Percentiles rank a stretch among this genome's conserved stretches.
phyloP scores from a whole-genome alignment of 1,140 invertebrate genomes.

The Solenopsis fugax region DNA sequence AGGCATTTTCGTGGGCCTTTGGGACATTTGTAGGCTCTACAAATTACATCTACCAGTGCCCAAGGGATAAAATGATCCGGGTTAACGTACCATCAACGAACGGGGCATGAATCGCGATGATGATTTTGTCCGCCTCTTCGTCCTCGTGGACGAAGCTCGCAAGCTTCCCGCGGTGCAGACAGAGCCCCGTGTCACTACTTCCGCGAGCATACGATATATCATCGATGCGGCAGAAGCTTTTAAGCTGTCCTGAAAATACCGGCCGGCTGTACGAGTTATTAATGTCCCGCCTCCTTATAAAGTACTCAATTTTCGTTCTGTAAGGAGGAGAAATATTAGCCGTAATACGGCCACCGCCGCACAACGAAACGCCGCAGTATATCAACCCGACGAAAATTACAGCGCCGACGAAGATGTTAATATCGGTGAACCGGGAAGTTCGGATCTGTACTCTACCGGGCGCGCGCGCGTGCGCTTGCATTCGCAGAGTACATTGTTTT shows the following conservation, averaged over 20 bases:
- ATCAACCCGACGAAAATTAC: conserved; percentile 78
- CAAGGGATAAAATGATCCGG: not conserved
- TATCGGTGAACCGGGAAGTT: conserved; percentile 70
- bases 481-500: conserved; percentile 63
- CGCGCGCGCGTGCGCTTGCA: conserved; percentile 7
- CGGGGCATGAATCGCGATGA: conserved; percentile 29
- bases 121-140: conserved; percentile 16
- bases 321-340: conserved; percentile 78
- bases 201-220: conserved; percentile 74
- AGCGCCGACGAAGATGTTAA: conserved; percentile 77
- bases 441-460: not conserved
- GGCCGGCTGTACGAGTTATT: conserved; percentile 72
- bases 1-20: not conserved
- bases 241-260: conserved; percentile 76
- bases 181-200: conserved; percentile 70
- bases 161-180: conserved; percentile 39
- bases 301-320: conserved; percentile 81
- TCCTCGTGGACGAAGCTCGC: conserved; percentile 7
- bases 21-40: conserved; percentile 8
- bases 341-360: conserved; percentile 76
- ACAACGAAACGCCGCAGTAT: conserved; percentile 75
- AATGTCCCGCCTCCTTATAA: conserved; percentile 78
- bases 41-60: not conserved
- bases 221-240: conserved; percentile 75
- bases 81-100: conserved; percentile 40